Base-by-base conservation (phyloP, 64 coral and sea anemone genomes). In the Montipora sp. region DNA sequence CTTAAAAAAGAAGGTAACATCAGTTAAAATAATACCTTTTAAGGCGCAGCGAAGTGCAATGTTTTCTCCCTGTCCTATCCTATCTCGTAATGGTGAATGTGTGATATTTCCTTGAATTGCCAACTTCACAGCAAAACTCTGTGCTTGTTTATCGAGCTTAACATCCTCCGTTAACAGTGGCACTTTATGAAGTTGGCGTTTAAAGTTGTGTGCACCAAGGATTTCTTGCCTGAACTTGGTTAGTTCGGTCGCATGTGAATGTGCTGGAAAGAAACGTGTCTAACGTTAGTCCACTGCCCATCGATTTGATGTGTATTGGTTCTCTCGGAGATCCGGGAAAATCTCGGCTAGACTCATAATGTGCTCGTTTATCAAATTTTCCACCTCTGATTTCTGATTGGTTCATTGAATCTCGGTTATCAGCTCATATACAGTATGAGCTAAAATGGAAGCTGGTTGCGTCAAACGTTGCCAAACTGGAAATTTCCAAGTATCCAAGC, bases 31-130 rank as follows among this genome's bases (percentile, higher is more conserved):
- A 7, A 63, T 59, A 92, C 90, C 90, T 92, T 59, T 61, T 20
- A 50, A 65, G 1, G 70, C 45, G 45, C 90, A 92, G 15, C 79
- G 24, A 22, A 73, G 10, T 0, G 80, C 90, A 8, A 92, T 65
- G 21, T 85, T 92, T 43, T 92, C 90, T 48, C 90, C 90, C 12
- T 84, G 67, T 45, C 71, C 80, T n/a, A 59, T 3, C 27, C 80
- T 84, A 22, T 92, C 63, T 59, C 65, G 60, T 11, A 77, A 43
- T 15, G 53, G 16, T 21, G 90, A 84, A 92, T 92, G 90, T 4
- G 36, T 46, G 22, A 83, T 73, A 16, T 92, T 69, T 76, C 71
- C 66, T 7, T 72, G 18, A 3, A 58, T 14, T 47, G 90, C 90
- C 18, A 92, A 9, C 16, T 61, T 51, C 16, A 48, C n/a, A 36